phyloP scores from a whole-genome alignment of 92 coral and sea anemone species.

The Montipora capitata region DNA sequence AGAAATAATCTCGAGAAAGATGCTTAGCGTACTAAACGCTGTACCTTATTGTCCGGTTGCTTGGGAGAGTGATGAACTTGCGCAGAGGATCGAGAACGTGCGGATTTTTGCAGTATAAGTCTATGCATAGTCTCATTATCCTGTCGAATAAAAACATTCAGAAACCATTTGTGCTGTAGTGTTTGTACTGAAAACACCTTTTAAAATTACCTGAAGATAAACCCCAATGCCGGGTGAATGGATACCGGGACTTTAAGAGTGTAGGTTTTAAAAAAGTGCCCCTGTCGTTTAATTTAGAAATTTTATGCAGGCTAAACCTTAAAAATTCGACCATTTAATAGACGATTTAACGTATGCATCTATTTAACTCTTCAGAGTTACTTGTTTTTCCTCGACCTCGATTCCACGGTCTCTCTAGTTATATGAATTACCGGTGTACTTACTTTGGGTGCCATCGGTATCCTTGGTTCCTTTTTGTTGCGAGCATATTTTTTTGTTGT shows the following conservation, averaged over 20 bases:
- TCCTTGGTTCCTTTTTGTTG: neutral
- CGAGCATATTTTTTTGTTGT: slow-evolving; percentile 12
- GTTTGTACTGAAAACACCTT: neutral
- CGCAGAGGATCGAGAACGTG: slow-evolving; percentile 23
- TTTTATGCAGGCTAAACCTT: no score
- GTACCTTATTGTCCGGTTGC: slow-evolving; percentile 21
- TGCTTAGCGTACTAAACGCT: no score
- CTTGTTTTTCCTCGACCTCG: neutral
- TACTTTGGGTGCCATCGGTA: slow-evolving; percentile 73
- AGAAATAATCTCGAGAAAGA: no score
- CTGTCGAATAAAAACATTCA: neutral
- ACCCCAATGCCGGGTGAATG: no score
- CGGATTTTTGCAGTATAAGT: slow-evolving; percentile 8
- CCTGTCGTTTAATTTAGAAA: no score
- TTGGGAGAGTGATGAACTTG: slow-evolving; percentile 1
- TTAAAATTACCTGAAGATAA: neutral
- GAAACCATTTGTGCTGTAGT: neutral
- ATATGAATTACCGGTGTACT: neutral
- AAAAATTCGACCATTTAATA: no score
- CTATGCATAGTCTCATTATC: slow-evolving; percentile 9
- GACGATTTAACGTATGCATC: no score
- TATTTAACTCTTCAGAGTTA: neutral
- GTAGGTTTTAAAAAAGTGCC: no score
- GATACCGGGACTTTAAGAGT: no score
- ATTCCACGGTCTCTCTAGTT: neutral